Evolutionary conservation across 2,113 vertebrate genomes (phyloP).

Genomic region (Megaceryle maxima): DNA sequence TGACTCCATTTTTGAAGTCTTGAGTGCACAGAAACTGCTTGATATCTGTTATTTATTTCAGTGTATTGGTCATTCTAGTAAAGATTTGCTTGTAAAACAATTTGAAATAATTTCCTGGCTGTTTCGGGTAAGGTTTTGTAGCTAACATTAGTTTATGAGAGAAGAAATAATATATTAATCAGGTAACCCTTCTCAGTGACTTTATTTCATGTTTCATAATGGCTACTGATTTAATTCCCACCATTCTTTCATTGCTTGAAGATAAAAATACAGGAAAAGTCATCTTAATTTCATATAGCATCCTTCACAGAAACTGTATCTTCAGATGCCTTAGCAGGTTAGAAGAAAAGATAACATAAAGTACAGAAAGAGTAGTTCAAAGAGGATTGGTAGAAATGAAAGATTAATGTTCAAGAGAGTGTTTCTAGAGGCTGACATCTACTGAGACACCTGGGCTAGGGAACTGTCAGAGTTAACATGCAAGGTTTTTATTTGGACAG

Average conservation of each 20-base stretch:
- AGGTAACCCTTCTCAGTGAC: neutral
- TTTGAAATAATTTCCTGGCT: constrained; percentile 8
- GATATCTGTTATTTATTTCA: neutral
- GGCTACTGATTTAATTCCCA: neutral
- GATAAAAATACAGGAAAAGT: neutral
- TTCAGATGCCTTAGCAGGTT: neutral
- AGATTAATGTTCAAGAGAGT: neutral
- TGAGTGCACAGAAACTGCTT: neutral
- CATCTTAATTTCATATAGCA: neutral
- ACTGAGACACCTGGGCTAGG: neutral
- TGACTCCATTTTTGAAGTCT: neutral
- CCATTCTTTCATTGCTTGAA: neutral
- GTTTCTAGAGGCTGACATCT: neutral
- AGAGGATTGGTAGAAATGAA: neutral
- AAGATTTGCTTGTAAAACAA: constrained; percentile 7
- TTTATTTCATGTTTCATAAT: constrained; percentile 28
- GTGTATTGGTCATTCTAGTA: neutral
- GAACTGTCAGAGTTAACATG: neutral
- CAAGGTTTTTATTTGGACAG: neutral
- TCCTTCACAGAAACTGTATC: neutral
- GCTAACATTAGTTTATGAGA: neutral
- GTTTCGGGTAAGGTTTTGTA: neutral
- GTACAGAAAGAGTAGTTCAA: neutral
- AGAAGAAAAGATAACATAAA: neutral
- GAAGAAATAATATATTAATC: neutral